Evolutionary conservation across 2,797 vertebrate genomes (phyloP).

Genomic region (Coranthus polyacanthus): DNA sequence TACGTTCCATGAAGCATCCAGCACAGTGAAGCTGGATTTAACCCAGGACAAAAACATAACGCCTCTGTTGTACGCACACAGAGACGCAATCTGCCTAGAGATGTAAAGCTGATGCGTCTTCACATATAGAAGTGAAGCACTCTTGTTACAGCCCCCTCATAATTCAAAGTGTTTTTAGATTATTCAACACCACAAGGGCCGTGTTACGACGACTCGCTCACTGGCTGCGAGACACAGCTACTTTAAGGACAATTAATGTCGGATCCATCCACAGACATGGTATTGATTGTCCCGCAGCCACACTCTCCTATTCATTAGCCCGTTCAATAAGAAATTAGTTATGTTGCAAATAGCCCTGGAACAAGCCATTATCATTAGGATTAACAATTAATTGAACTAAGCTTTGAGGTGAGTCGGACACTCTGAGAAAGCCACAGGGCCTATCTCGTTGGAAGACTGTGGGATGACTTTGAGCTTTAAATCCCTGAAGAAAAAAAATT

Average conservation of each 20-base stretch:
- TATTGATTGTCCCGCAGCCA: conserved; percentile 70
- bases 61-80: not conserved
- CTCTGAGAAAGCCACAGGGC: conserved; percentile 23
- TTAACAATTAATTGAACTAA: conserved; percentile 68
- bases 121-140: conserved; percentile 3
- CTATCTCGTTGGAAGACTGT: conserved; percentile 28
- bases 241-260: conserved; percentile 63
- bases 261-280: conserved; percentile 45
- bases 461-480: conserved; percentile 59
- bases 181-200: conserved; percentile 17
- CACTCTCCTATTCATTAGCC: conserved; percentile 70
- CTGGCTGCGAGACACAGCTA: conserved; percentile 23
- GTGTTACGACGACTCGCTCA: conserved; percentile 13
- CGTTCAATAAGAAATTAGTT: conserved; percentile 75
- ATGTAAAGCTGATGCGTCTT: conserved; percentile 26
- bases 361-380: conserved; percentile 71
- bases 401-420: conserved; percentile 61
- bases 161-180: conserved; percentile 23
- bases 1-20: too few species aligned
- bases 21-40: too few species aligned
- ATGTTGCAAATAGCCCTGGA: conserved; percentile 58
- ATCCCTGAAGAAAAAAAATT: conserved; percentile 40
- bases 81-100: not conserved
- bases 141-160: not conserved
- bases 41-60: too few species aligned